phyloP scores from a whole-genome alignment of 2,113 vertebrate species.

The Engystomops pustulosus region DNA sequence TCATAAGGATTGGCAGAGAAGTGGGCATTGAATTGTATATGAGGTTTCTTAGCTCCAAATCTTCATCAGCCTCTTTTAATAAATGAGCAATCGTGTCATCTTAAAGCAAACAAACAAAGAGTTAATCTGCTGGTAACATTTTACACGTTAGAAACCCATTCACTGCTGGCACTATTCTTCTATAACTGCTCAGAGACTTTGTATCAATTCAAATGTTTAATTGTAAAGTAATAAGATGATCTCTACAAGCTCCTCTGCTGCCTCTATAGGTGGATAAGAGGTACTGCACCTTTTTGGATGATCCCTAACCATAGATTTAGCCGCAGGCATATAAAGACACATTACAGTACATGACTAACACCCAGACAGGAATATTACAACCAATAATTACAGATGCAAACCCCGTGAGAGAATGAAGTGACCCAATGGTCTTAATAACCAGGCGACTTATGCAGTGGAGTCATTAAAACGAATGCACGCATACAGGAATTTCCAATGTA shows the following conservation, averaged over 20 bases:
- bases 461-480: too few relatives aligned
- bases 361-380: conserved; percentile 4
- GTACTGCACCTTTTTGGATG: neutral
- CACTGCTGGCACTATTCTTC: too few relatives aligned
- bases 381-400: conserved; percentile 10
- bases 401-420: neutral
- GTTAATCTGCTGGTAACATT: neutral
- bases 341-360: neutral
- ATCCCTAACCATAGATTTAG: neutral
- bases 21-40: conserved; percentile 80
- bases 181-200: too few relatives aligned
- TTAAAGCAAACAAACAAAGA: conserved; percentile 50
- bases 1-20: conserved; percentile 75
- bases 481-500: too few relatives aligned
- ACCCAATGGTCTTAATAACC: neutral
- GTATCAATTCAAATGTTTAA: too few relatives aligned
- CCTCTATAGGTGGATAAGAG: neutral
- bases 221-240: too few relatives aligned
- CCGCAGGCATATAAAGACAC: neutral
- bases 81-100: conserved; percentile 55
- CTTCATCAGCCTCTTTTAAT: conserved; percentile 41
- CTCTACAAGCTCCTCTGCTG: too few relatives aligned
- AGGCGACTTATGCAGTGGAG: too few relatives aligned
- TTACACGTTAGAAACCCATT: too few relatives aligned
- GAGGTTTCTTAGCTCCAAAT: neutral